These are phyloP conservation scores for Anoura caudifer DNA, from an alignment of 2,113 vertebrate species.

Conservation along the genomic window DNA sequence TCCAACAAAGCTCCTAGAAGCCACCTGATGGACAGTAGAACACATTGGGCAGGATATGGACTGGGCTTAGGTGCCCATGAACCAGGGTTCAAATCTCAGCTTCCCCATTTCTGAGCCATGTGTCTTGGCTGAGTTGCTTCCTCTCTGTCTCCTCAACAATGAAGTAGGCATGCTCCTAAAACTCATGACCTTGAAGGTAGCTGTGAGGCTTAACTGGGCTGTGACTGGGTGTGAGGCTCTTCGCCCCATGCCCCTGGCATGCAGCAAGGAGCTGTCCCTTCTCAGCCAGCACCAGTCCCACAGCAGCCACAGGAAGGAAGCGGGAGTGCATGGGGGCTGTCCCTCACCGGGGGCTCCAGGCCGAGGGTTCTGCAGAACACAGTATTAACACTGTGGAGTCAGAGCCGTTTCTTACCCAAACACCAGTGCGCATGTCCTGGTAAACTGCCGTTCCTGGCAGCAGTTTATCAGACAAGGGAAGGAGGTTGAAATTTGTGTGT, in stretches of 20 bases:
- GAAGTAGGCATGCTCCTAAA: neutral
- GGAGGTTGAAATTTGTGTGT: fast-evolving
- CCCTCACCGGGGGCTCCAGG: neutral
- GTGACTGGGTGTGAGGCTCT: fast-evolving
- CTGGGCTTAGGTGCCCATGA: fast-evolving
- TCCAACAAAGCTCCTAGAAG: neutral
- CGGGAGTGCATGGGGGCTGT: neutral
- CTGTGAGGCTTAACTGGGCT: fast-evolving
- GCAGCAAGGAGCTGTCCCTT: fast-evolving
- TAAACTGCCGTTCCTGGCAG: neutral
- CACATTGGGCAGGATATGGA: fast-evolving
- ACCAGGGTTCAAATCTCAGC: neutral
- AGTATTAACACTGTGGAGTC: fast-evolving
- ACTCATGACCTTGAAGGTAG: fast-evolving
- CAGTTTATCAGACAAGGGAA: fast-evolving
- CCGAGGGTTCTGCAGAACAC: neutral
- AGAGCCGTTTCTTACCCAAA: neutral
- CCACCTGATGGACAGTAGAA: fast-evolving
- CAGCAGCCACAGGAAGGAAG: neutral
- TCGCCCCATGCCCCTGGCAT: neutral
- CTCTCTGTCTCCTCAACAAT: neutral
- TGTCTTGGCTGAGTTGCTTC: neutral
- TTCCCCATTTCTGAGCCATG: fast-evolving
- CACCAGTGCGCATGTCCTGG: fast-evolving
- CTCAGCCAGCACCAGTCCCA: fast-evolving